A percentile compares a stretch with the other conserved stretches of the same genome.
phyloP scores from a whole-genome alignment of 2,888 invertebrate species.

The Mythimna pallens region DNA sequence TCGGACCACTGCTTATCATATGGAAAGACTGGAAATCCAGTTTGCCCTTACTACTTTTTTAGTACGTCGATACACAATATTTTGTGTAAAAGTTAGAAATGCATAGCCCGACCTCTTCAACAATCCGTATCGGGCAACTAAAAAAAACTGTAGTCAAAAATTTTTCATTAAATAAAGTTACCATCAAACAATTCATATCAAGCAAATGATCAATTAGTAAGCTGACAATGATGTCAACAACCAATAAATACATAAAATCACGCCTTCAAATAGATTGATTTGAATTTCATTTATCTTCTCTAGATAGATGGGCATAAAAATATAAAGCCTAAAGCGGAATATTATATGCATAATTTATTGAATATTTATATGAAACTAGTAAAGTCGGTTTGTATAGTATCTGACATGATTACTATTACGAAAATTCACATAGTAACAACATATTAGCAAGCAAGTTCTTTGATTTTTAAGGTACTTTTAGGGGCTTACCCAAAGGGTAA shows the following conservation, averaged over 20 bases:
- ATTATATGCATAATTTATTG: neutral
- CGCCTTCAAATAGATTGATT: slow-evolving; percentile 25
- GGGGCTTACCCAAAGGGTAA: too few species aligned
- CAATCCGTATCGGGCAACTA: neutral
- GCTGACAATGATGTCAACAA: slow-evolving; percentile 39
- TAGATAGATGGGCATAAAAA: neutral
- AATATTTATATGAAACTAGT: neutral
- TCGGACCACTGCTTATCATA: too few species aligned
- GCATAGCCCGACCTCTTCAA: neutral
- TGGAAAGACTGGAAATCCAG: too few species aligned
- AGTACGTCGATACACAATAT: neutral
- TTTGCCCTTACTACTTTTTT: too few species aligned
- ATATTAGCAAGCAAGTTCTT: too few species aligned
- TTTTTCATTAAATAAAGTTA: neutral
- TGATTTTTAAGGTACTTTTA: too few species aligned
- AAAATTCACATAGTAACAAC: neutral
- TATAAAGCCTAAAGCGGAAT: neutral
- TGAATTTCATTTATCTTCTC: slow-evolving; percentile 16
- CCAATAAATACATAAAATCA: slow-evolving; percentile 40
- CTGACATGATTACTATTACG: neutral
- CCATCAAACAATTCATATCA: neutral
- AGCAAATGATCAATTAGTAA: slow-evolving; percentile 16
- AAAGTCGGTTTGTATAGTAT: neutral
- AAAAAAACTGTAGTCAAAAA: neutral
- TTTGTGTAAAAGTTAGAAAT: neutral